phyloP scores from a whole-genome alignment of 2,113 vertebrate species.

The Aldabrachelys gigantea region DNA sequence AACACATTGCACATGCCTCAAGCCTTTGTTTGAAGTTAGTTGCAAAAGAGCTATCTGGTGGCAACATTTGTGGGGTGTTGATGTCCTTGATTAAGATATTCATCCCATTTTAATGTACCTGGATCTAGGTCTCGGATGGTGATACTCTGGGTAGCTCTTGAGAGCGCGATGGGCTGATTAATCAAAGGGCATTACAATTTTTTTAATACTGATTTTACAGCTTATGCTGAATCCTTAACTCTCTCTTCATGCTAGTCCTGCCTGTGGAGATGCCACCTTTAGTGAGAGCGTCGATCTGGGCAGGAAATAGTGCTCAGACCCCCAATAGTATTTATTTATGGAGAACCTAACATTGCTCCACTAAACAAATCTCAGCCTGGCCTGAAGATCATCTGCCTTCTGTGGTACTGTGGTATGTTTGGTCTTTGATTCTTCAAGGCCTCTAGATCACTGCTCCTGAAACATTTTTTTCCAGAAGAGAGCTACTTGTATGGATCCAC shows the following conservation, averaged over 20 bases:
- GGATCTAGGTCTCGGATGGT: background rate
- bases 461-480: background rate
- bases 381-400: background rate
- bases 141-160: background rate
- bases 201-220: background rate
- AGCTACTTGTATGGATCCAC: background rate
- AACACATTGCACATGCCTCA: background rate
- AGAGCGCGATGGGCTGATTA: background rate
- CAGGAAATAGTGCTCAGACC: background rate
- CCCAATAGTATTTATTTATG: background rate
- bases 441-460: background rate
- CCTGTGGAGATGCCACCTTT: background rate
- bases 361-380: too few species aligned
- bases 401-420: background rate
- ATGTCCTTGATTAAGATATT: background rate
- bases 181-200: background rate
- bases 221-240: background rate
- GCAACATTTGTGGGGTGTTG: background rate
- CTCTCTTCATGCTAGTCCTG: fast-evolving
- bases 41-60: background rate
- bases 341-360: background rate
- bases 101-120: background rate
- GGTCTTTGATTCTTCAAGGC: background rate
- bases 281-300: background rate
- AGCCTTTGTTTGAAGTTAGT: background rate